Base-by-base conservation (phyloP, 2,888 invertebrate species). In the Biston betularia region DNA sequence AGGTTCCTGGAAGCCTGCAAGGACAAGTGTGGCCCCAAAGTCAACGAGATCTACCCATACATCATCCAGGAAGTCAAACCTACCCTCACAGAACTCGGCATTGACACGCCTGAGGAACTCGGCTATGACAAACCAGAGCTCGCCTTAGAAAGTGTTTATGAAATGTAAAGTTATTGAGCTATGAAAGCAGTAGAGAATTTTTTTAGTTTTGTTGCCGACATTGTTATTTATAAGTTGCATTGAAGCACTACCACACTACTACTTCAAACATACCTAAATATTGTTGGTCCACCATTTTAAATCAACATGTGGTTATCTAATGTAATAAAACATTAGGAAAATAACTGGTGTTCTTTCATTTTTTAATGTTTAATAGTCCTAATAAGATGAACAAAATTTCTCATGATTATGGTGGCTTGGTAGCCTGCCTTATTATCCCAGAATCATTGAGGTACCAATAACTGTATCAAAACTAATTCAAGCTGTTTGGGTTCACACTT, bases 71-170 rank as follows among this genome's bases (percentile, higher is more conserved):
- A 99, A 95, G 96, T 99, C 78, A 95, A 95, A 81, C 99, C 99
- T 42, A 98, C 98, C 3, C 94, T 99, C 67, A 95, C 96, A 49
- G 99, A 99, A 92, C 94, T 99, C 67, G 99, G 99, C 54, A 96
- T 99, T 77, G 96, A 96, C 63, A 98, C 99, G 40, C 97, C 97
- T 0, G 99, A 99, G 88, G 98, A 99, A 86, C 95, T 99, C 81
- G 99, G 99, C 70, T 99, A 98, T 83, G 99, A 99, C 91, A 97
- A 98, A 92, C 99, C 99, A 65, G 99, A 99, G 93, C 93, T 99
- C 88, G 98, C 97, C 70, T 94, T 98, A 75, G 91, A 96, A 80
- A 95, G 95, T 80, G 96, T 97, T 65, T 96, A 95, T 83, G 96
- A 97, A 67, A 95, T 96, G 80, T 94, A 95, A 90, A 78, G 78